phyloP scores from a whole-genome alignment of 2,797 vertebrate genomes.

The Simalia tracyae region DNA sequence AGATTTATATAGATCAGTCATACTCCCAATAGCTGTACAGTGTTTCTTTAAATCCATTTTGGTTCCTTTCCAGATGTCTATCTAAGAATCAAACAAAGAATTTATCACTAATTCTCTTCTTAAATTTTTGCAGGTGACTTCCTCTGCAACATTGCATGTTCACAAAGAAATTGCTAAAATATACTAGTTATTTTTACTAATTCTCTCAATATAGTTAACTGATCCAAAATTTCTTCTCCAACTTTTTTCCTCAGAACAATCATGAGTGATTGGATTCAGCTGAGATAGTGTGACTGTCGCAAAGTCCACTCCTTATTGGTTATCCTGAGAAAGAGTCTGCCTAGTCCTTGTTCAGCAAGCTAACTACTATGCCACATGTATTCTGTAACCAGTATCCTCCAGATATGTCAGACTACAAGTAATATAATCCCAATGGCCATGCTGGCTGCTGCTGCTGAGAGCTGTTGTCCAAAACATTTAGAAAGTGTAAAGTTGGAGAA shows the following conservation, averaged over 20 bases:
- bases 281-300: neutral
- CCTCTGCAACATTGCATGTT: neutral
- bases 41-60: neutral
- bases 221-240: slow-evolving; percentile 5
- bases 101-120: neutral
- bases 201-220: neutral
- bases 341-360: neutral
- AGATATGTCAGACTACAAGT: neutral
- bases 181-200: neutral
- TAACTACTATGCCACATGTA: neutral
- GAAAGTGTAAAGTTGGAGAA: neutral
- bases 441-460: neutral
- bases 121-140: neutral
- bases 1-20: neutral
- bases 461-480: neutral
- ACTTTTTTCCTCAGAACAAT: neutral
- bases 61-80: neutral
- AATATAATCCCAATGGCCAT: neutral
- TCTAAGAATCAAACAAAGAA: neutral
- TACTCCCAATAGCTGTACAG: neutral
- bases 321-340: neutral
- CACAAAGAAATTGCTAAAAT: neutral
- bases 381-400: neutral
- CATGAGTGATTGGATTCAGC: too few relatives aligned
- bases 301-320: neutral